Percentiles rank a stretch among this genome's conserved stretches.
These are phyloP conservation scores for Pygocentrus nattereri DNA, from an alignment of 2,797 vertebrate species.

Conservation along the genomic window DNA sequence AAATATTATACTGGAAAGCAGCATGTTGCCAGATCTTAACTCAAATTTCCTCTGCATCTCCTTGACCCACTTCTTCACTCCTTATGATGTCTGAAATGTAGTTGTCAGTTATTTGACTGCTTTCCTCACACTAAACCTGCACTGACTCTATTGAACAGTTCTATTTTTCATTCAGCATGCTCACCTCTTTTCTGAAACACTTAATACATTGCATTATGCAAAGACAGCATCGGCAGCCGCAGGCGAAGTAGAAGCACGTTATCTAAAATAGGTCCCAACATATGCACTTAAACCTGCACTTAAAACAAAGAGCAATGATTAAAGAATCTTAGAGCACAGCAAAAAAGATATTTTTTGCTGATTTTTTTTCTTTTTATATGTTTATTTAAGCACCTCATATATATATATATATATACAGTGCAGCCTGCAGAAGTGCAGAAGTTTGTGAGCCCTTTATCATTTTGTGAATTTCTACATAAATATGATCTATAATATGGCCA, in stretches of 20 bases:
- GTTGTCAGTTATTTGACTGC: not conserved
- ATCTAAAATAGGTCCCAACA: slow-evolving; percentile 13
- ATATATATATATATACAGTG: too few relatives aligned
- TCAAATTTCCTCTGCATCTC: not conserved
- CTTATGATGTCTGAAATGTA: not conserved
- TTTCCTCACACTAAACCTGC: not conserved
- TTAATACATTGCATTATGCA: not conserved
- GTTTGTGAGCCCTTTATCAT: too few relatives aligned
- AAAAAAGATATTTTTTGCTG: not conserved
- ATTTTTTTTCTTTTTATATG: not conserved
- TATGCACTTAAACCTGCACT: not conserved
- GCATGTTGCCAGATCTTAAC: slow-evolving; percentile 3
- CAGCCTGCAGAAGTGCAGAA: too few relatives aligned
- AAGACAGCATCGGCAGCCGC: not conserved
- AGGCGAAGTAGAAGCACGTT: not conserved
- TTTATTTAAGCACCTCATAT: too few relatives aligned
- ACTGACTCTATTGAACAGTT: not conserved
- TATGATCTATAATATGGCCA: too few relatives aligned
- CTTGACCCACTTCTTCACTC: slow-evolving; percentile 18
- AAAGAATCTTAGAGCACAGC: not conserved
- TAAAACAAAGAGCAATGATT: not conserved
- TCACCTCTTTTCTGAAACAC: not conserved
- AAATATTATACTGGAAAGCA: not conserved
- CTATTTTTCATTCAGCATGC: not conserved
- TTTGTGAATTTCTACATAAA: too few relatives aligned